Percentiles rank a stretch among this genome's conserved stretches.
Conservation (phyloP, 2,113 vertebrate genomes). For the Strigops habroptila region DNA sequence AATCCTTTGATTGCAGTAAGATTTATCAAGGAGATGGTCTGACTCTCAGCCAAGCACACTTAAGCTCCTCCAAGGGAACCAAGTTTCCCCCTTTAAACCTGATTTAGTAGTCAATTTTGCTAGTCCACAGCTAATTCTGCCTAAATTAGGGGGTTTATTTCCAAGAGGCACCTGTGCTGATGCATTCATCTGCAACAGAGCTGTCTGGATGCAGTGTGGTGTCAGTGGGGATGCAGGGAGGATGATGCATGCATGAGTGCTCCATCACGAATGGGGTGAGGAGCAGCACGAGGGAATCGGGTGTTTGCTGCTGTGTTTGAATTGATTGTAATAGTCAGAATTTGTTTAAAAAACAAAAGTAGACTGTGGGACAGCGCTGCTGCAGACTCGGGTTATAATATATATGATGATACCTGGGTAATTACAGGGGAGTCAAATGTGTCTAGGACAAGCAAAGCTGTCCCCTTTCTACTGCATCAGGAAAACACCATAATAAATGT, state of each 20-base stretch:
- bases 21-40: background rate
- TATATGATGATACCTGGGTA: background rate
- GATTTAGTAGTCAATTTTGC: background rate
- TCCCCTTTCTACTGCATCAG: background rate
- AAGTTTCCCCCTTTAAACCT: background rate
- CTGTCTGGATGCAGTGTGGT: background rate
- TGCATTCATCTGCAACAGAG: background rate
- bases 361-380: background rate
- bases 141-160: fast-evolving
- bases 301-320: background rate
- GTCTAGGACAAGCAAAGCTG: background rate
- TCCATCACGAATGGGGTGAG: background rate
- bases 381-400: background rate
- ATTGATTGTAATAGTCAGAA: background rate
- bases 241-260: fast-evolving
- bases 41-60: background rate
- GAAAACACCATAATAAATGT: background rate
- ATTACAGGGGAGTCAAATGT: background rate
- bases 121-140: background rate
- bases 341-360: background rate
- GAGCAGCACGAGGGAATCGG: fast-evolving
- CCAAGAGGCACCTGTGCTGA: background rate
- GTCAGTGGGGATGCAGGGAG: background rate
- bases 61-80: background rate
- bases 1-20: background rate